These are phyloP conservation scores for Drosophila falleni DNA, from an alignment of 2,888 invertebrate genomes.

Conservation along the genomic window DNA sequence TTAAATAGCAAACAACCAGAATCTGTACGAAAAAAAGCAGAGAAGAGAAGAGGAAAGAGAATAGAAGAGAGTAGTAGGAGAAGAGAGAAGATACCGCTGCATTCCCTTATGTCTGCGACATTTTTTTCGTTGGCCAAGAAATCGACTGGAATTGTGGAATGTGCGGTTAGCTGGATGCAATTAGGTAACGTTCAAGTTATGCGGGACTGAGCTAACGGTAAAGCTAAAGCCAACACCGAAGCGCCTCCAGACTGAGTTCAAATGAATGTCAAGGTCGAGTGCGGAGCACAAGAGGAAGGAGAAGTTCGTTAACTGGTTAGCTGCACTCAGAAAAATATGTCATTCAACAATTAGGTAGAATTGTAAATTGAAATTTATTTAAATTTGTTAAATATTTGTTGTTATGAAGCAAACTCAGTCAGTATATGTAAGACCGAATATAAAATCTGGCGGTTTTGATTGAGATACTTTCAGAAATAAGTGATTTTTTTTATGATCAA, in stretches of 20 bases:
- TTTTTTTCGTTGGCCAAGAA: conserved; percentile 53
- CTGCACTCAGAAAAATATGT: not conserved
- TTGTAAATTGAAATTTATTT: too few species aligned
- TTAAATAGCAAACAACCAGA: conserved; percentile 70
- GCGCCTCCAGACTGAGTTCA: conserved; percentile 13
- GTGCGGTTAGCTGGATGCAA: conserved; percentile 51
- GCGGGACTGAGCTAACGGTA: conserved; percentile 48
- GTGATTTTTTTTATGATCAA: too few species aligned
- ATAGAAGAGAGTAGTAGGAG: not conserved
- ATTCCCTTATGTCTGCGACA: conserved; percentile 78
- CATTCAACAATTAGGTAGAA: too few species aligned
- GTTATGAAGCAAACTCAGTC: too few species aligned
- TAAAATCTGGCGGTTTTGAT: too few species aligned
- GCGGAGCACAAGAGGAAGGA: not conserved
- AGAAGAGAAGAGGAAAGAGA: not conserved
- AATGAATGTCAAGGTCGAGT: conserved; percentile 71
- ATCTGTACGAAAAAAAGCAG: conserved; percentile 11
- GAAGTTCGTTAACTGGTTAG: not conserved
- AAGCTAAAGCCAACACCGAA: conserved; percentile 31
- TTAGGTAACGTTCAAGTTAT: conserved; percentile 60
- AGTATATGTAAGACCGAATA: too few species aligned
- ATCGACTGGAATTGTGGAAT: conserved; percentile 39
- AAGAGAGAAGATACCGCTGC: conserved; percentile 37
- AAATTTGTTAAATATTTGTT: too few species aligned
- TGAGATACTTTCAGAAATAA: too few species aligned